Evolutionary conservation across 2,113 vertebrate genomes (phyloP), one percentile per base, ranked within the genome.

Genomic region (Psilopogon haemacephalus): DNA sequence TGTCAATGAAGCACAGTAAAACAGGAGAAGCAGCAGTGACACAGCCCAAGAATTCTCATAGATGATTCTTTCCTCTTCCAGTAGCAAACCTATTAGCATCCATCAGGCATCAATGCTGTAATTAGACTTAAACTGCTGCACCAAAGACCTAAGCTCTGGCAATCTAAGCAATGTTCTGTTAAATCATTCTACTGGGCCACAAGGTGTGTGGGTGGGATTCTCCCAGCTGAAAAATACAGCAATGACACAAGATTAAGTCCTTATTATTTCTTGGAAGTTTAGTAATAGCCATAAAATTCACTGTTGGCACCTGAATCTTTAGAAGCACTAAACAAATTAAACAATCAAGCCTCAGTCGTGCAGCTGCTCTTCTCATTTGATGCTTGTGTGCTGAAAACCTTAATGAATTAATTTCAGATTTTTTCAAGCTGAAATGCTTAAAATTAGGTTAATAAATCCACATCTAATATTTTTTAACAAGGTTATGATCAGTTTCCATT

Each of bases 251-350:
- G 42, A 54, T 33, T 40, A 71, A 94, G 71, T 92, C 71, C 33
- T 86, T 50, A 76, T 37, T 85, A 13, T 89, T 94, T 93, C 94
- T 86, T 94, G 87, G 89, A 94, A 94, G 94, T 94, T 92, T 71
- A 89, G 72, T 91, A 89, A 91, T 30, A 78, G 35, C 46, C 58
- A 69, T 91, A 89, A 92, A 92, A 83, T 89, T 78, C 6, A 3
- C 48, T 87, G 54, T 80, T 92, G 91, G 75, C 87, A 88, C 82
- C 72, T 89, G 78, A 82, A 65, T 63, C 58, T 78, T 72, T 67
- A 92, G 64, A 88, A 89, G 38, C 23, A 26, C 19, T 62, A 73
- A 78, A 20, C 32, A 79, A 76, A 86, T 88, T 11, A 65, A 84
- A 75, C 35, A 86, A 73, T 62, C 67, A 73, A 78, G 24, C 52